Conservation (phyloP, 2,113 vertebrate genomes). For the Actenoides lindsayi region DNA sequence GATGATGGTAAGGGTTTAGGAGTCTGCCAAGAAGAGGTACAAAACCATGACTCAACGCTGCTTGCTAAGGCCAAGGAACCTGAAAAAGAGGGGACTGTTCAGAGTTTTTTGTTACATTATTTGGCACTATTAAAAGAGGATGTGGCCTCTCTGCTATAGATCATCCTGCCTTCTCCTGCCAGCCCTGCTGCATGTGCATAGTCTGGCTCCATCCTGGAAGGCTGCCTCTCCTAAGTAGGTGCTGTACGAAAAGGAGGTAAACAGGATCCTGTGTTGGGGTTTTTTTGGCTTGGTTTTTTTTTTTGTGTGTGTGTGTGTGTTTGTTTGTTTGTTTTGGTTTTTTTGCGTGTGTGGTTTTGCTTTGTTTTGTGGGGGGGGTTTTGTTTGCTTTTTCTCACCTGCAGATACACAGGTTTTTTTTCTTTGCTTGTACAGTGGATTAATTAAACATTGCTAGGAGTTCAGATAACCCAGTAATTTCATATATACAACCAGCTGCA, state of each 20-base stretch:
- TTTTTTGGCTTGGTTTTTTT: too few species aligned
- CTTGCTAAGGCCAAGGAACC: neutral
- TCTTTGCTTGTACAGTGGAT: neutral
- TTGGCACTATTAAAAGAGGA: neutral
- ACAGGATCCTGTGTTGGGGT: neutral
- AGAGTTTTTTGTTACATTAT: neutral
- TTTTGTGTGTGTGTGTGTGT: too few species aligned
- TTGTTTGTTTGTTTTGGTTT: too few species aligned
- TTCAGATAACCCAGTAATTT: neutral
- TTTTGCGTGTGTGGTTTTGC: too few species aligned
- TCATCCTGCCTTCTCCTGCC: neutral
- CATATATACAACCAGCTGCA: neutral
- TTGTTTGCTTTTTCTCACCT: neutral
- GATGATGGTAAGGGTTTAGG: neutral
- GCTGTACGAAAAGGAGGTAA: neutral
- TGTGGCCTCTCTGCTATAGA: neutral
- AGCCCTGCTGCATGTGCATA: neutral
- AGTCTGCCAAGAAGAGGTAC: neutral
- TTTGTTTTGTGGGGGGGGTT: neutral
- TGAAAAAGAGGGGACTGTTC: neutral
- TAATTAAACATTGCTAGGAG: neutral
- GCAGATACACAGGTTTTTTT: neutral
- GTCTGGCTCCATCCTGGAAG: neutral
- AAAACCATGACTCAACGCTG: neutral
- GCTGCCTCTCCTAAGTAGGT: neutral